Evolutionary conservation across 2,797 vertebrate species (phyloP).

Genomic region (Bufotes viridis): DNA sequence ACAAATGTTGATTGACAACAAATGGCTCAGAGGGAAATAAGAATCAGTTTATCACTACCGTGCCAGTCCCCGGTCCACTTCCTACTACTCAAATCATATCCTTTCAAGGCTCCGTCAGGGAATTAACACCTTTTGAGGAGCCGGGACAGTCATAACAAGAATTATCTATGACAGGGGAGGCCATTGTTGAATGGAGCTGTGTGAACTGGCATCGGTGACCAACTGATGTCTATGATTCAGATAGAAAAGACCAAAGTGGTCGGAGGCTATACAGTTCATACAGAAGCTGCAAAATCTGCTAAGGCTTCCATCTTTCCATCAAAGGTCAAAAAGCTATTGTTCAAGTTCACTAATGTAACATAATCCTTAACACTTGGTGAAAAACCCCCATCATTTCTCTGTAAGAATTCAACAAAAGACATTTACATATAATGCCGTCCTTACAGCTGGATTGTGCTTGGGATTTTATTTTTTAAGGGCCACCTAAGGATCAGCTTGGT

Average conservation of each 20-base stretch:
- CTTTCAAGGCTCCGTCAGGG: slow-evolving; percentile 13
- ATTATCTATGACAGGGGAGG: slow-evolving; percentile 15
- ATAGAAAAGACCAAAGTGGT: not conserved
- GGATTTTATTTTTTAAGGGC: not conserved
- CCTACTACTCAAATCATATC: slow-evolving; percentile 24
- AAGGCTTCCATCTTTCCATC: not conserved
- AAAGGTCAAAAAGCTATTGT: slow-evolving; percentile 12
- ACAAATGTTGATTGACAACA: not conserved
- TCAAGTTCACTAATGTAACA: slow-evolving; percentile 30
- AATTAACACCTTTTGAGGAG: slow-evolving; percentile 35
- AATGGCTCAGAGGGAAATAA: not conserved
- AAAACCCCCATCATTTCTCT: not conserved
- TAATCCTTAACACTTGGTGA: slow-evolving; percentile 51
- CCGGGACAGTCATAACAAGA: slow-evolving; percentile 9
- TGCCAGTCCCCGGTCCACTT: slow-evolving; percentile 12
- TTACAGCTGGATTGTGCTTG: not conserved
- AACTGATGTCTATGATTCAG: not conserved
- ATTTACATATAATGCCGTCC: slow-evolving; percentile 9
- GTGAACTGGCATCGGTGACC: not conserved
- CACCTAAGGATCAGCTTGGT: not conserved
- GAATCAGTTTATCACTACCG: slow-evolving; percentile 14
- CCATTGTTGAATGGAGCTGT: not conserved
- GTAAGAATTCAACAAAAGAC: not conserved
- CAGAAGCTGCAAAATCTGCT: not conserved
- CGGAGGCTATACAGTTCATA: not conserved